phyloP scores from a whole-genome alignment of 2,113 vertebrate genomes.

The Melanerpes formicivorus region DNA sequence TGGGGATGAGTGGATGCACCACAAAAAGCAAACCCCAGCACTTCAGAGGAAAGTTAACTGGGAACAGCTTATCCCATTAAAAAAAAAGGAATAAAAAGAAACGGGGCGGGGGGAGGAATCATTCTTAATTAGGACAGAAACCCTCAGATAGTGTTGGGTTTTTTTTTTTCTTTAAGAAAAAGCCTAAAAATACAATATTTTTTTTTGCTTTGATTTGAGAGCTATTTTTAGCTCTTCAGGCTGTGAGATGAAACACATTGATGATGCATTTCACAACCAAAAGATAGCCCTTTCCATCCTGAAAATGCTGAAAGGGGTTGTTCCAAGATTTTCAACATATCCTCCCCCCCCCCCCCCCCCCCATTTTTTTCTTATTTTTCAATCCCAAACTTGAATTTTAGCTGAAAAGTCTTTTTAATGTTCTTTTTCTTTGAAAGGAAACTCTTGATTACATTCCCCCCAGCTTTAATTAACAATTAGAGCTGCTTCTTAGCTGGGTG shows the following conservation, averaged over 20 bases:
- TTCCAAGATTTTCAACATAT: background rate
- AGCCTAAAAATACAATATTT: background rate
- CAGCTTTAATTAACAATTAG: conserved; percentile 22
- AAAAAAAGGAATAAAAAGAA: background rate
- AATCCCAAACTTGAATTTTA: background rate
- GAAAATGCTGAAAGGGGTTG: conserved; percentile 28
- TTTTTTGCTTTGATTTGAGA: conserved; percentile 40
- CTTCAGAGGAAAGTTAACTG: background rate
- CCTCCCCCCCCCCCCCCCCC: background rate
- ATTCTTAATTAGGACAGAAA: conserved; percentile 40
- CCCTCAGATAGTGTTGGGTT: background rate
- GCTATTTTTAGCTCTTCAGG: conserved; percentile 24
- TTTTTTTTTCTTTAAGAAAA: background rate
- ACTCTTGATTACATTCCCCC: background rate
- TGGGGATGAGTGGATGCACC: too few relatives aligned
- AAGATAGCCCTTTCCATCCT: background rate
- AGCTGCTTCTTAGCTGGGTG: background rate
- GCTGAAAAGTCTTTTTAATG: background rate
- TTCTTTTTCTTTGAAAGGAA: background rate
- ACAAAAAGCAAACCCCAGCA: background rate
- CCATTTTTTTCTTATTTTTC: background rate
- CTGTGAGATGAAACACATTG: conserved; percentile 27
- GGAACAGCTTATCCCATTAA: background rate
- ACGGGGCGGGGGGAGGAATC: fast-evolving
- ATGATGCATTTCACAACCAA: conserved; percentile 18